Conservation (phyloP, 1,140 invertebrate genomes). For the Goniozus legneri region DNA sequence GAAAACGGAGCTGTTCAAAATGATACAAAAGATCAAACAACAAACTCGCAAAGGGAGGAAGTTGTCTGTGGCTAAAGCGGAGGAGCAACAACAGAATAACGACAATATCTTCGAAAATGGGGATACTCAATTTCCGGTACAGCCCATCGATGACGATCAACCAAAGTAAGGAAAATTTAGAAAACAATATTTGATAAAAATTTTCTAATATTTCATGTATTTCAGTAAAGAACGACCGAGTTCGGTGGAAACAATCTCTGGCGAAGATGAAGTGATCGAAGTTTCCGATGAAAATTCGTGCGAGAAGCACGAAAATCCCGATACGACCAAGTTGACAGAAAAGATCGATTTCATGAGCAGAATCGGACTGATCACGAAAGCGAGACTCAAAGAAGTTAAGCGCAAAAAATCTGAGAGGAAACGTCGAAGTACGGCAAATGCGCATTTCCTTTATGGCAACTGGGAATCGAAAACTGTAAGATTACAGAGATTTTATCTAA, state of each 20-base stretch:
- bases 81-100: too few species aligned
- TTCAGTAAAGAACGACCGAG: conserved; percentile 23
- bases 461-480: conserved; percentile 41
- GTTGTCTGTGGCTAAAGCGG: too few species aligned
- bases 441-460: conserved; percentile 56
- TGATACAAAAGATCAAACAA: too few species aligned
- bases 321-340: conserved; percentile 13
- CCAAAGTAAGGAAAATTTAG: background rate
- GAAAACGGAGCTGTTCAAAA: too few species aligned
- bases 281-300: conserved; percentile 30
- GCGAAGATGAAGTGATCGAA: conserved; percentile 38
- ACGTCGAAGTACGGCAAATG: conserved; percentile 56
- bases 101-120: too few species aligned
- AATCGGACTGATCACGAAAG: conserved; percentile 50
- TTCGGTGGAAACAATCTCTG: conserved; percentile 35
- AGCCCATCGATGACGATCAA: too few species aligned
- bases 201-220: conserved; percentile 2
- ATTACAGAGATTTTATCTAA: conserved; percentile 10
- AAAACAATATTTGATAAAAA: background rate
- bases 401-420: conserved; percentile 56
- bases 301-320: conserved; percentile 21
- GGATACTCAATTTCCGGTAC: too few species aligned
- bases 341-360: conserved; percentile 40
- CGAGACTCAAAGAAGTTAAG: conserved; percentile 49
- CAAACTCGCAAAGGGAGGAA: too few species aligned